Evolutionary conservation across 2,113 vertebrate genomes (phyloP).

Genomic region (Ammodytes marinus): DNA sequence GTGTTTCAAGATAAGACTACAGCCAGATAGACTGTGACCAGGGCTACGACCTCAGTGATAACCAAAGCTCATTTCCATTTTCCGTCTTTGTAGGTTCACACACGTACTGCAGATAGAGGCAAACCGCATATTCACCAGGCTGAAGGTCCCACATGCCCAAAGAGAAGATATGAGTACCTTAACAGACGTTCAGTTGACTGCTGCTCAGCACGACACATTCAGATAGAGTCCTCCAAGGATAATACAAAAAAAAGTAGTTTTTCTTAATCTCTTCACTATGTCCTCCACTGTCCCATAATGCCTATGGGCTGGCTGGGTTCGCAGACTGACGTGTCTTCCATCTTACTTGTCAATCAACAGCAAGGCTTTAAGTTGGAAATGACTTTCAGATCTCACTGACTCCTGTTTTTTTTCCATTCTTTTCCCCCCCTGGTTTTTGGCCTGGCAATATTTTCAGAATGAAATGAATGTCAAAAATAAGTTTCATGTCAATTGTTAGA

Average conservation of each 20-base stretch:
- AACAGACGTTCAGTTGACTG: conserved; percentile 46
- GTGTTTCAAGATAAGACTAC: conserved; percentile 41
- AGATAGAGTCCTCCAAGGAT: conserved; percentile 67
- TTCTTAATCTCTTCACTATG: conserved; percentile 65
- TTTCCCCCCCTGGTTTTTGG: too few relatives aligned
- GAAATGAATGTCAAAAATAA: not conserved
- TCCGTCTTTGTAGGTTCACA: conserved; percentile 57
- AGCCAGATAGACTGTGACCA: conserved; percentile 66
- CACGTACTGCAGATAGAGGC: conserved; percentile 47
- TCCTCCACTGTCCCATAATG: conserved; percentile 57
- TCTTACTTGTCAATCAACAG: conserved; percentile 70
- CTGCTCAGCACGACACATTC: conserved; percentile 44
- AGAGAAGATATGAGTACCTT: conserved; percentile 56
- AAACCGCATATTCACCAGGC: conserved; percentile 41
- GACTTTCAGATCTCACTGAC: conserved; percentile 65
- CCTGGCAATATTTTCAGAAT: not conserved
- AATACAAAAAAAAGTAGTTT: conserved; percentile 57
- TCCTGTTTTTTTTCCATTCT: conserved; percentile 2
- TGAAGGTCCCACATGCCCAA: conserved; percentile 58
- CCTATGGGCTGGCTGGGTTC: conserved; percentile 29
- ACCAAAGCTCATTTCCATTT: conserved; percentile 69
- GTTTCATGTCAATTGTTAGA: not conserved
- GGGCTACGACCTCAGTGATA: conserved; percentile 60
- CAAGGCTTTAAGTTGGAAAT: conserved; percentile 65
- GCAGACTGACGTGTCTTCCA: conserved; percentile 52